These are phyloP conservation scores for Platycheirus rosarum DNA, from an alignment of 2,888 invertebrate genomes.

Conservation along the genomic window DNA sequence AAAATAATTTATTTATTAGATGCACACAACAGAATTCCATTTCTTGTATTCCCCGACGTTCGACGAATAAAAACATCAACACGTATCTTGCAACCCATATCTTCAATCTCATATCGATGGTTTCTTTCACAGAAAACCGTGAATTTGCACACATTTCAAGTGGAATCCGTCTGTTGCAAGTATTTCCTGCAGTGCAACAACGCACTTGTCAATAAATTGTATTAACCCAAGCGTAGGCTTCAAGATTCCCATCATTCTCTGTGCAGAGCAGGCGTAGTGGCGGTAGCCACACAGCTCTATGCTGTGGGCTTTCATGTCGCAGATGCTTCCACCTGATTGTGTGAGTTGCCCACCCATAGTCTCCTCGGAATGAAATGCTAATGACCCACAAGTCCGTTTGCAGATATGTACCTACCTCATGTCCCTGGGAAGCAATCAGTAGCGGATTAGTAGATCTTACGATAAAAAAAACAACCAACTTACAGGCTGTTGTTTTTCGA, in stretches of 20 bases:
- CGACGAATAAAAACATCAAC: background rate
- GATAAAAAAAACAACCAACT: background rate
- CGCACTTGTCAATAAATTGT: constrained; percentile 46
- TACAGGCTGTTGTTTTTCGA: constrained; percentile 17
- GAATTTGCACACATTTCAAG: constrained; percentile 44
- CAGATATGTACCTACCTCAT: constrained; percentile 5
- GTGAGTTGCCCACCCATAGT: constrained; percentile 27
- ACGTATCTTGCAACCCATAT: background rate
- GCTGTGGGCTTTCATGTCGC: constrained; percentile 36
- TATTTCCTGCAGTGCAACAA: constrained; percentile 39
- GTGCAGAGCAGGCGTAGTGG: constrained; percentile 21
- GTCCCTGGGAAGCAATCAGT: constrained; percentile 2
- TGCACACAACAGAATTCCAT: background rate
- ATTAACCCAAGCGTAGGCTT: constrained; percentile 46
- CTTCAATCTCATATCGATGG: background rate
- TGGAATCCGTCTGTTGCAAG: constrained; percentile 16
- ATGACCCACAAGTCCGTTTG: constrained; percentile 41
- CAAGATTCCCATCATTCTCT: constrained; percentile 25
- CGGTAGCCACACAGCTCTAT: constrained; percentile 9
- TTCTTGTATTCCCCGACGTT: background rate
- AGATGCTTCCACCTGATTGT: constrained; percentile 4
- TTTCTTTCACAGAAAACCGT: constrained; percentile 5
- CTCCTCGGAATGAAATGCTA: constrained; percentile 17
- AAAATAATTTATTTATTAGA: constrained; percentile 34
- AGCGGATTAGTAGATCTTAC: constrained; percentile 33